Base-by-base conservation (phyloP, 2,888 invertebrate species). In the Macrosoma leucophasiata region DNA sequence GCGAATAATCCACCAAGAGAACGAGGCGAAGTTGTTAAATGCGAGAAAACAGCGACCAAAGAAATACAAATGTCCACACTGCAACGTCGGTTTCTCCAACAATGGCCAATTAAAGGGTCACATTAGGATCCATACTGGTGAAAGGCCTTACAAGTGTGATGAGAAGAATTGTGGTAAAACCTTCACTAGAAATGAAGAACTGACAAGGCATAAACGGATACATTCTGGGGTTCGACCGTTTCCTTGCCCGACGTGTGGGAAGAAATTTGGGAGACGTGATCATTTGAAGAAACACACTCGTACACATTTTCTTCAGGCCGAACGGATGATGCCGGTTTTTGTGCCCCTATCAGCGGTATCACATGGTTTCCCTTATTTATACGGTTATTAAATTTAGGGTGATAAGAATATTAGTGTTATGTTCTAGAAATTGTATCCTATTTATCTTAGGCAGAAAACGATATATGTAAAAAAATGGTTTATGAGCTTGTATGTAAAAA, bases 221-320 rank as follows among this genome's bases (percentile, higher is more conserved):
- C 96, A 96, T 67, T 93, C 94, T 0, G 95, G 95, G 0, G 79
- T 94, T 0, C 86, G 94, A 26, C 94, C 97, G 1, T 97, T 91
- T 65, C 89, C 93, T 0, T 98, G 97, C 62, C 82, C 88, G 0
- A 89, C 92, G 10, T 98, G 97, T 59, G 94, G 94, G 3, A 98
- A 98, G 77, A 89, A 93, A 42, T 98, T 97, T 63, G 97, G 97
- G 0, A 87, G 97, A 23, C 91, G 96, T 52, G 97, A 98, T 66
- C 97, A 98, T 65, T 84, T 98, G 36, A 96, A 96, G 75, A 98
- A 97, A 58, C 97, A 98, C 63, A 91, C 92, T 37, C 89, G 94
- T 57, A 97, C 96, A 0, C 97, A 97, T 59, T 85, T 75, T 51
- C 65, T 88, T 9, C 87, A 88, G 38, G 88, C 88, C 12, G 86